A percentile compares a stretch with the other conserved stretches of the same genome.
Evolutionary conservation across 2,888 invertebrate species (phyloP).

Genomic region (Isoperla grammatica): DNA sequence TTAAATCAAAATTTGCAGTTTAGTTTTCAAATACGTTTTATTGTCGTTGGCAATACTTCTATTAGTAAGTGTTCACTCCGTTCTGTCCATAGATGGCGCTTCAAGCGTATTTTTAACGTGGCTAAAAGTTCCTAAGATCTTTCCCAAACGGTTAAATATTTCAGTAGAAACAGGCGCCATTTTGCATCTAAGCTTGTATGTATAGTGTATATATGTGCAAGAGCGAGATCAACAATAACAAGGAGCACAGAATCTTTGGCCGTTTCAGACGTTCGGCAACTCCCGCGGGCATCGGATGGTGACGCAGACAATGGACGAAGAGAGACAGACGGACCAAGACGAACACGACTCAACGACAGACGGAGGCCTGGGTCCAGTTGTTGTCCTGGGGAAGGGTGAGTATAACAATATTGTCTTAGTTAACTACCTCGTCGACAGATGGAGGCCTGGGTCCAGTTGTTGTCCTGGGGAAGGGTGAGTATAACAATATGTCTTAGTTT

Average conservation of each 20-base stretch:
- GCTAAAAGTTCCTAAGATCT: too few relatives aligned
- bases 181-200: neutral
- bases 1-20: too few relatives aligned
- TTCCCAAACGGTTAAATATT: too few relatives aligned
- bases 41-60: too few relatives aligned
- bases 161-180: too few relatives aligned
- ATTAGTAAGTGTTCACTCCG: too few relatives aligned
- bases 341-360: conserved; percentile 41
- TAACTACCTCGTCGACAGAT: conserved; percentile 1
- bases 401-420: neutral
- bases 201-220: conserved; percentile 10
- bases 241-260: conserved; percentile 72
- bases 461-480: conserved; percentile 38
- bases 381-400: conserved; percentile 39
- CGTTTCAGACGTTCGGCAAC: conserved; percentile 69
- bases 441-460: conserved; percentile 34
- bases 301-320: conserved; percentile 32
- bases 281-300: conserved; percentile 64
- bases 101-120: too few relatives aligned
- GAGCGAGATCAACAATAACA: conserved; percentile 34
- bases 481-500: neutral
- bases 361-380: conserved; percentile 30
- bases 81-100: too few relatives aligned
- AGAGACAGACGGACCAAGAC: conserved; percentile 40
- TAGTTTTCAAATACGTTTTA: too few relatives aligned